A percentile compares a stretch with the other conserved stretches of the same genome.
phyloP scores from a whole-genome alignment of 1,140 invertebrate species.

The Tetragonula clypearis region DNA sequence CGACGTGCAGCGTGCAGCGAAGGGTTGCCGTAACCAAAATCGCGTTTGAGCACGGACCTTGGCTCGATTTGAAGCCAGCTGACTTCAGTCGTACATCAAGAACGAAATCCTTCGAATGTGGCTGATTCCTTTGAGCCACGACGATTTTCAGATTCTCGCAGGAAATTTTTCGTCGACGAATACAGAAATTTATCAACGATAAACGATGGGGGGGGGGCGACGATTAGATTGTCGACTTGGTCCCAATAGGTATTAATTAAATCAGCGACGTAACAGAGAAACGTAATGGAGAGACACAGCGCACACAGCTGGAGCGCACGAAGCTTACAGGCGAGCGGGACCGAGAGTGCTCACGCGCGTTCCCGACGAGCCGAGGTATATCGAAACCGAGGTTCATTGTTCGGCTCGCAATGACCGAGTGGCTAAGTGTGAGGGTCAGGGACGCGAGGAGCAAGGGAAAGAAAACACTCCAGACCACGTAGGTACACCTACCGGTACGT shows the following conservation, averaged over 20 bases:
- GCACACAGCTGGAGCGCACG: not conserved
- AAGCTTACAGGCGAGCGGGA: not conserved
- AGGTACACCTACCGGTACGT: not conserved
- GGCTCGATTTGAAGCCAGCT: slow-evolving; percentile 20
- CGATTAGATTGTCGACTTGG: not conserved
- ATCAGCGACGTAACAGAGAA: slow-evolving; percentile 27
- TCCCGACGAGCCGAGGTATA: slow-evolving; percentile 17
- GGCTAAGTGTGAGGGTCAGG: slow-evolving; percentile 66
- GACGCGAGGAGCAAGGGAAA: slow-evolving; percentile 39
- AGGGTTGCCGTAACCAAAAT: not conserved
- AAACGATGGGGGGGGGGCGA: not conserved
- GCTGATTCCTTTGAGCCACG: no score
- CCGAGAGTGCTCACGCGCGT: not conserved
- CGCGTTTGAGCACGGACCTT: not conserved
- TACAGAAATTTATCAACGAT: not conserved
- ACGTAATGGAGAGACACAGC: slow-evolving; percentile 20
- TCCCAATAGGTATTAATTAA: slow-evolving; percentile 54
- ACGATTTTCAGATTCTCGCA: not conserved
- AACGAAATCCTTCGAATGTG: not conserved
- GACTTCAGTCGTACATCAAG: not conserved
- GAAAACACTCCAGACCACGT: slow-evolving; percentile 44
- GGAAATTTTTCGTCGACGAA: not conserved
- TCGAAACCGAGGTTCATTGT: slow-evolving; percentile 65
- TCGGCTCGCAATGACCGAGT: slow-evolving; percentile 64
- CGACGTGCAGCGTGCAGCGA: no score